Base-by-base conservation (phyloP, 37 sponge, comb jelly and placozoan genomes). In the Eunapius fragilis region DNA sequence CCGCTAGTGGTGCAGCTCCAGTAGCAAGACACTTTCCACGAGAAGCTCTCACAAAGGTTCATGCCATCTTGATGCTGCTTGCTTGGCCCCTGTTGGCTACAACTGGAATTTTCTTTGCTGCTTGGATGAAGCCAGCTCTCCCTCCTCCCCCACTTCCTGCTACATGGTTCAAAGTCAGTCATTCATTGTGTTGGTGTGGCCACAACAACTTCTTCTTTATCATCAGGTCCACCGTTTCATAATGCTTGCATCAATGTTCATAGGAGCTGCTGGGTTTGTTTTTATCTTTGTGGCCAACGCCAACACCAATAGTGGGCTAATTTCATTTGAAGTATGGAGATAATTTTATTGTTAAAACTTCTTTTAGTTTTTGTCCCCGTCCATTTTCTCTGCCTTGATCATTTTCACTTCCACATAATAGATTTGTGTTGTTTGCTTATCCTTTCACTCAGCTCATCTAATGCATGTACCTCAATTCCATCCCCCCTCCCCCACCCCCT, bases 11-110 rank as follows among this genome's bases (percentile, higher is more conserved):
- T 2, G 14, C 58, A 13, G 58, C 58, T 17, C 47, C 47, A 11
- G 58, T 58, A 19, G 58, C 58, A 17, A 13, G 1, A 0, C 14
- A 12, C 6, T 58, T 13, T 58, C 81, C 45, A 74, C 31, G 12
- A 67, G 28, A 28, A n/a, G 25, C 27, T 33, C 69, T 83, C 0
- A 69, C 45, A 31, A 72, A 67, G 22, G 80, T 70, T 35, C 80
- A 79, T 76, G 94, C 91, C 12, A 87, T 90, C 33, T 73, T 94
- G 37, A 94, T 94, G 94, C 25, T 84, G 35, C 84, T 90, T 72
- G 82, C 94, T 2, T 94, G 86, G 85, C 81, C 77, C 0, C 37
- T 87, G 17, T 71, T 94, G 67, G 88, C 85, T 2, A 23, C 68
- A 34, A 87, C 84, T 78, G 94, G 70, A 45, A 83, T 85, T 13